These are phyloP conservation scores for Syngnathus scovelli DNA, from an alignment of 2,113 vertebrate genomes.

Conservation along the genomic window DNA sequence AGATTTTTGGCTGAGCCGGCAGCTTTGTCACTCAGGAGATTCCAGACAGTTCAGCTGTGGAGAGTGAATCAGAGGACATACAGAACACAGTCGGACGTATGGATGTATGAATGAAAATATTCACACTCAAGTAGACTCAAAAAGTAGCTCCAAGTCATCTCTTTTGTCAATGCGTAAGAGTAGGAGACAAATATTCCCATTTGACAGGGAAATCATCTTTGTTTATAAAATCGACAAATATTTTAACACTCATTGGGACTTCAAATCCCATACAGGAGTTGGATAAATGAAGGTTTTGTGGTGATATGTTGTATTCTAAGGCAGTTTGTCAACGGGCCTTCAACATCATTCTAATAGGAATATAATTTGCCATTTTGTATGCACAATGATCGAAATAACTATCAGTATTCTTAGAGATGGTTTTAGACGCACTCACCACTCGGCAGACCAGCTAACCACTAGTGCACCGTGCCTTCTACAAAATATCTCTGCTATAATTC, in stretches of 20 bases:
- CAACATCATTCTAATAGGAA: too few species aligned
- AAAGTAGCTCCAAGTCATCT: conserved; percentile 10
- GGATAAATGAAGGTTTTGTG: not conserved
- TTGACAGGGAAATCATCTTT: not conserved
- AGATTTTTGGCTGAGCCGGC: conserved; percentile 59
- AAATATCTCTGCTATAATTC: not conserved
- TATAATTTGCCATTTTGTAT: too few species aligned
- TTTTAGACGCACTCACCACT: too few species aligned
- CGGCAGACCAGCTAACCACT: too few species aligned
- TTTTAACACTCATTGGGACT: not conserved
- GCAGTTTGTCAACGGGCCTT: too few species aligned
- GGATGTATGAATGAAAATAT: not conserved
- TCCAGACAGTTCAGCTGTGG: conserved; percentile 34
- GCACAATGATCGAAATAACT: too few species aligned
- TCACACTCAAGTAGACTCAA: not conserved
- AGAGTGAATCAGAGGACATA: conserved; percentile 31
- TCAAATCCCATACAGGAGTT: not conserved
- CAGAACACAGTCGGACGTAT: conserved; percentile 16
- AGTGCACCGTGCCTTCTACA: too few species aligned
- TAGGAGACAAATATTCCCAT: not conserved
- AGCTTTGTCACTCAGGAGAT: conserved; percentile 49
- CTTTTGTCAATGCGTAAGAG: not conserved
- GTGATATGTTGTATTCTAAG: too few species aligned
- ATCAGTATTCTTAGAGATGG: too few species aligned
- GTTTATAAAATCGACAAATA: not conserved